These are phyloP conservation scores for Hypsopygia costalis DNA, from an alignment of 2,888 invertebrate genomes.

Conservation along the genomic window DNA sequence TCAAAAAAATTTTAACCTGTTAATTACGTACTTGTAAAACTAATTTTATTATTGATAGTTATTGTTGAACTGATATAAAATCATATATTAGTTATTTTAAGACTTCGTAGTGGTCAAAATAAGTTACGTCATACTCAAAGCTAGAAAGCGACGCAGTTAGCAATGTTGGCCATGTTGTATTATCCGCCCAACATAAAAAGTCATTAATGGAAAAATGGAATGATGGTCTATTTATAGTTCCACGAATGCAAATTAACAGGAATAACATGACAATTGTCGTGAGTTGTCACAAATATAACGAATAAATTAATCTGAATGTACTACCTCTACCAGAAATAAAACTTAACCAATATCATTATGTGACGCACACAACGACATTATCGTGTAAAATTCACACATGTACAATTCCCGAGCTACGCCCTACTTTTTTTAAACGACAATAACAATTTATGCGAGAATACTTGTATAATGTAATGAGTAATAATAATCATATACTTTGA, in stretches of 20 bases:
- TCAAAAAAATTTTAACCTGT: no score
- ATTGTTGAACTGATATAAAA: no score
- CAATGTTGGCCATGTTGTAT: constrained; percentile 51
- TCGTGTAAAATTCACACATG: constrained; percentile 11
- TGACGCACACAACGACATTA: constrained; percentile 3
- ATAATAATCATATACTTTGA: constrained; percentile 23
- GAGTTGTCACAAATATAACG: no score
- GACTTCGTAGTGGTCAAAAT: no score
- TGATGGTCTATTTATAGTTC: not conserved
- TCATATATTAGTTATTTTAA: no score
- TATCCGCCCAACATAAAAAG: constrained; percentile 46
- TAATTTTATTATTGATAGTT: no score
- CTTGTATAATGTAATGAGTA: no score
- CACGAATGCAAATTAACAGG: no score
- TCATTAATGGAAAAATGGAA: constrained; percentile 8
- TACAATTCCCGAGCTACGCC: constrained; percentile 9
- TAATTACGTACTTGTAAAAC: no score
- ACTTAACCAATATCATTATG: constrained; percentile 1
- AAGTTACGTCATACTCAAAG: not conserved
- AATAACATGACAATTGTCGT: no score
- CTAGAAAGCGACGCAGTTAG: constrained; percentile 1
- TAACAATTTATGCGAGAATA: constrained; percentile 1
- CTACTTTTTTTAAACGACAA: constrained; percentile 11
- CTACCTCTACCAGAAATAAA: no score
- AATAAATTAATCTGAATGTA: no score